These are phyloP conservation scores for Corythoichthys intestinalis DNA, from an alignment of 2,113 vertebrate genomes.

Conservation along the genomic window DNA sequence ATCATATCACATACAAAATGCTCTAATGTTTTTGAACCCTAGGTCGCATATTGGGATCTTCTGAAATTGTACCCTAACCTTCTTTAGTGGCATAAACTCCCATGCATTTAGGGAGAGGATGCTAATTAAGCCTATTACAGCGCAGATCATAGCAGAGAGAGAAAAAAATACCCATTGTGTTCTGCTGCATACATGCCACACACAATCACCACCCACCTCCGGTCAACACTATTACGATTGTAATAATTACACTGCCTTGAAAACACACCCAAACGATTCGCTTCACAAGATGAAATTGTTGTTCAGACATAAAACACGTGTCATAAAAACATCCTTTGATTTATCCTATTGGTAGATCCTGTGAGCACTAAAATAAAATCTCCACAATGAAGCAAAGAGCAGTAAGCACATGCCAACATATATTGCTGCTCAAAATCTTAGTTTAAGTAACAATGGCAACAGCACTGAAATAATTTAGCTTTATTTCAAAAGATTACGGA, in stretches of 20 bases:
- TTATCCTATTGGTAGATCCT: slow-evolving; percentile 9
- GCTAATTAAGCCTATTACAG: slow-evolving; percentile 23
- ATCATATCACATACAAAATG: not conserved
- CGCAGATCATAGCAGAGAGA: slow-evolving; percentile 19
- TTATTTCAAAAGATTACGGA: no score
- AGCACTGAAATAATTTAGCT: no score
- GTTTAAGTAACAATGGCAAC: no score
- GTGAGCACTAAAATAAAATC: slow-evolving; percentile 3
- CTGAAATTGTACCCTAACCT: slow-evolving; percentile 1
- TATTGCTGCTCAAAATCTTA: no score
- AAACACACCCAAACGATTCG: slow-evolving; percentile 25
- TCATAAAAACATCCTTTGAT: slow-evolving; percentile 31
- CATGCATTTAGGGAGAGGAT: not conserved
- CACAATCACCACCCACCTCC: not conserved
- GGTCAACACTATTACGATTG: not conserved
- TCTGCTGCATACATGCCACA: slow-evolving; percentile 10
- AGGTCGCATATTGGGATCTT: not conserved
- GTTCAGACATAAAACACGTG: slow-evolving; percentile 40
- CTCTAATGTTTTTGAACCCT: not conserved
- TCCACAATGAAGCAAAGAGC: not conserved
- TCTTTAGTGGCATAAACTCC: slow-evolving; percentile 14
- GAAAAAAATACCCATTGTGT: not conserved
- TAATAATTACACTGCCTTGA: slow-evolving; percentile 10
- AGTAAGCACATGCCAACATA: not conserved
- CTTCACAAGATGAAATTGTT: slow-evolving; percentile 46